A percentile compares a stretch with the other conserved stretches of the same genome.
These are phyloP conservation scores for Bostrychus sinensis DNA, from an alignment of 2,113 vertebrate genomes.

Conservation along the genomic window DNA sequence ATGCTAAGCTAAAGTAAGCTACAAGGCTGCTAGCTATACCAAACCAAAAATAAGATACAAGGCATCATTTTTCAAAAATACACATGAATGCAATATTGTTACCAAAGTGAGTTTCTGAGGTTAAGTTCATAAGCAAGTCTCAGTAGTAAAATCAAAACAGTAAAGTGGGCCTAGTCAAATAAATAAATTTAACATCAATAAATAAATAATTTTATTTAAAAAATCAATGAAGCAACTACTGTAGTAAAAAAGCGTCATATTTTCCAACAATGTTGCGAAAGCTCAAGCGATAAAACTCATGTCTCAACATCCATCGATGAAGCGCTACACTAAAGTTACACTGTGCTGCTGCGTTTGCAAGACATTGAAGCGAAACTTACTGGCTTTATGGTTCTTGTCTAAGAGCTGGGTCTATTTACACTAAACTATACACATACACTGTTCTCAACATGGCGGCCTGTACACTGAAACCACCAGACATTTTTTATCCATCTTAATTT, in stretches of 20 bases:
- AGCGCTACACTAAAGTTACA: conserved; percentile 57
- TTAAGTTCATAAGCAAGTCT: background rate
- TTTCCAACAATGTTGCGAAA: conserved; percentile 54
- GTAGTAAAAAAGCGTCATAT: conserved; percentile 47
- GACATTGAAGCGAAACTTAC: conserved; percentile 55
- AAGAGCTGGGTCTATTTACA: conserved; percentile 69
- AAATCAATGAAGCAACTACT: conserved; percentile 45
- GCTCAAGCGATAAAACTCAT: conserved; percentile 51
- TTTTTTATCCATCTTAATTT: conserved; percentile 16
- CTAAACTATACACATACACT: conserved; percentile 35
- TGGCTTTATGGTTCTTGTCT: conserved; percentile 48
- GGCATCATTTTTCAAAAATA: background rate
- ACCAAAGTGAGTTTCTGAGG: conserved; percentile 16
- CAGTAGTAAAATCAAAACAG: background rate
- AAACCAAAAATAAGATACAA: background rate
- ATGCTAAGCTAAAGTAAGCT: conserved; percentile 21
- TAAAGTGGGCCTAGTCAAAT: conserved; percentile 24
- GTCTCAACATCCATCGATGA: conserved; percentile 49
- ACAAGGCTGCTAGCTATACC: background rate
- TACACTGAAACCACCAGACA: conserved; percentile 21
- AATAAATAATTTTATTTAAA: conserved; percentile 50
- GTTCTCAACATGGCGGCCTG: conserved; percentile 31
- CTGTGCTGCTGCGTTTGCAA: conserved; percentile 53
- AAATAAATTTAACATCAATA: too few relatives aligned
- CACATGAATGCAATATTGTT: background rate